phyloP scores from a whole-genome alignment of 2,797 vertebrate species.

The Sebastes minor region DNA sequence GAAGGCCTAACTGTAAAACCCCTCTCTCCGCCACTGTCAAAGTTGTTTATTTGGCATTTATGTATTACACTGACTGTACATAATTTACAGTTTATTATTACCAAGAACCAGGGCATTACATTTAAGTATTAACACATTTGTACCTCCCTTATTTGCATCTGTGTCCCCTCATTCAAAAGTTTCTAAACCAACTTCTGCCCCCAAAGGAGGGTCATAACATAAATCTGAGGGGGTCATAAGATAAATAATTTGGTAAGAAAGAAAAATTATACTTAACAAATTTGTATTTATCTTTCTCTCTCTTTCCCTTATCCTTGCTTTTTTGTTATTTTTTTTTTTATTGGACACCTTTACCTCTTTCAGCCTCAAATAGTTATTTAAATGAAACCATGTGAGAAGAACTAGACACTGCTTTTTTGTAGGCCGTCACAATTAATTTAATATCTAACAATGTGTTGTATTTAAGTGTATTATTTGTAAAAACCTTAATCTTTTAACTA shows the following conservation, averaged over 20 bases:
- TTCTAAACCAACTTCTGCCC: not conserved
- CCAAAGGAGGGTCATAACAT: too few relatives aligned
- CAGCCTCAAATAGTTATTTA: not conserved
- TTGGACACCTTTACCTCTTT: not conserved
- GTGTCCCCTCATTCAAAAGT: not conserved
- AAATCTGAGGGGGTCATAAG: not conserved
- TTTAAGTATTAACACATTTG: not conserved
- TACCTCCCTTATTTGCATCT: too few relatives aligned
- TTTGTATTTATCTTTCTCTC: too few relatives aligned
- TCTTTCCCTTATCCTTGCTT: too few relatives aligned
- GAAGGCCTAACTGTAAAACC: too few relatives aligned
- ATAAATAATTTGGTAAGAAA: too few relatives aligned
- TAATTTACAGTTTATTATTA: not conserved
- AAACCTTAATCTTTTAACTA: not conserved
- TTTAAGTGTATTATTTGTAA: too few relatives aligned
- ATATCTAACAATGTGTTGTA: not conserved
- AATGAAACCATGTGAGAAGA: not conserved
- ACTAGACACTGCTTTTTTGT: not conserved
- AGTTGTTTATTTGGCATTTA: not conserved
- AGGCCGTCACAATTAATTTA: not conserved
- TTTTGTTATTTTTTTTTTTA: too few relatives aligned
- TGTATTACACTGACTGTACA: not conserved
- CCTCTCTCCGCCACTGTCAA: accelerated
- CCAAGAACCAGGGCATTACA: not conserved
- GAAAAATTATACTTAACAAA: too few relatives aligned